A percentile compares a stretch with the other conserved stretches of the same genome.
Conservation (phyloP, 37 sponge, comb jelly and placozoan genomes). For the Beroe ovata region DNA sequence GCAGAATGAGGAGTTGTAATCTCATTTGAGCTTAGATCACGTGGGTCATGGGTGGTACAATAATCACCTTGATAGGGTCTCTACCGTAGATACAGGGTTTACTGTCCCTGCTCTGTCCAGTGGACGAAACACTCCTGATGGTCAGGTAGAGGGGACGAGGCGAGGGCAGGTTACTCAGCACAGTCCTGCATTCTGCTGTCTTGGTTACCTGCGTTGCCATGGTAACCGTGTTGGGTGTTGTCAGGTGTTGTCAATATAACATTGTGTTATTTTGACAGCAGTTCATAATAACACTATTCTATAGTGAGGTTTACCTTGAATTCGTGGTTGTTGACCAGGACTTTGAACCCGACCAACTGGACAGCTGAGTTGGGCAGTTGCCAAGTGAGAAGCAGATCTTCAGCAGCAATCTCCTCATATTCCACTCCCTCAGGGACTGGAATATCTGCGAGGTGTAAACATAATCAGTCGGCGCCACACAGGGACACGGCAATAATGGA, state of each 20-base stretch:
- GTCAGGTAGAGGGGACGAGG: slow-evolving; percentile 44
- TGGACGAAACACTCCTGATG: neutral
- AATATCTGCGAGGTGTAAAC: neutral
- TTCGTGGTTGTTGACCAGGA: slow-evolving; percentile 33
- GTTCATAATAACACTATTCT: no score
- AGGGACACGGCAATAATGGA: no score
- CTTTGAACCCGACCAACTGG: slow-evolving; percentile 1
- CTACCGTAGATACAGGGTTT: slow-evolving; percentile 32
- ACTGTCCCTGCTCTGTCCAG: slow-evolving; percentile 12
- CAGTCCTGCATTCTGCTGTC: slow-evolving; percentile 42
- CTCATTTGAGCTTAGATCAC: no score
- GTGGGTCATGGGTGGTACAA: no score
- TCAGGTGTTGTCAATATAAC: no score
- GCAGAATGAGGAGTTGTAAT: no score
- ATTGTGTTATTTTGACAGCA: no score
- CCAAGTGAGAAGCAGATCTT: neutral
- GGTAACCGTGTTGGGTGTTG: no score
- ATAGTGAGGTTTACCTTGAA: slow-evolving; percentile 45
- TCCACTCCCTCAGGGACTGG: slow-evolving; percentile 15
- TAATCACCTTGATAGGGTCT: slow-evolving; percentile 59
- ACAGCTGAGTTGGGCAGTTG: slow-evolving; percentile 5
- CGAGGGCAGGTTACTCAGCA: slow-evolving; percentile 49
- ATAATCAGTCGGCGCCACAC: no score
- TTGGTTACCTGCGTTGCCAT: slow-evolving; percentile 52
- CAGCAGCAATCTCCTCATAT: slow-evolving; percentile 10